Evolutionary conservation across 1,140 invertebrate species (phyloP).

Genomic region (Anoplophora glabripennis): DNA sequence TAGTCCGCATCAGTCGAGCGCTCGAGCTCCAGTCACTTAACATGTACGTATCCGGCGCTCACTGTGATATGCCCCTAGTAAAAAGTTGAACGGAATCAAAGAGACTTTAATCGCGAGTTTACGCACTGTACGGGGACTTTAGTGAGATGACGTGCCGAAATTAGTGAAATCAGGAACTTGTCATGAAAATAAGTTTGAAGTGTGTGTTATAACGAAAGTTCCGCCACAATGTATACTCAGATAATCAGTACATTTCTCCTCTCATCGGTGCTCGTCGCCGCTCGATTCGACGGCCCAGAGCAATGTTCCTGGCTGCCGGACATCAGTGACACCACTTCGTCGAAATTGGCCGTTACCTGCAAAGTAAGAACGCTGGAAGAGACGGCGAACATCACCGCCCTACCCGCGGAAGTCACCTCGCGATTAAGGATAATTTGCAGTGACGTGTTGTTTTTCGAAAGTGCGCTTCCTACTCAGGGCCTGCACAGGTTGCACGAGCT

Average conservation of each 20-base stretch:
- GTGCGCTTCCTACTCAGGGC: slow-evolving; percentile 65
- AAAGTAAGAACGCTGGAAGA: slow-evolving; percentile 67
- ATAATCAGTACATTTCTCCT: slow-evolving; percentile 23
- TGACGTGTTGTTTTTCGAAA: slow-evolving; percentile 76
- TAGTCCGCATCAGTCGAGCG: slow-evolving; percentile 14
- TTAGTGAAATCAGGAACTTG: no score
- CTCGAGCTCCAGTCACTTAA: slow-evolving; percentile 4
- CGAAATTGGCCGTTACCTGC: slow-evolving; percentile 58
- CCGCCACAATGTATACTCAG: slow-evolving; percentile 30
- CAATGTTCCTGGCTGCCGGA: slow-evolving; percentile 60
- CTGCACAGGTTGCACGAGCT: slow-evolving; percentile 72
- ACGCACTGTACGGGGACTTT: no score
- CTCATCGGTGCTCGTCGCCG: slow-evolving; percentile 5
- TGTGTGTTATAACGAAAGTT: neutral
- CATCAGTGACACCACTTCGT: slow-evolving; percentile 59
- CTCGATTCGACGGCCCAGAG: slow-evolving; percentile 40
- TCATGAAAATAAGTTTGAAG: no score
- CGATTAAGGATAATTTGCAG: slow-evolving; percentile 72
- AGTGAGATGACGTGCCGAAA: no score
- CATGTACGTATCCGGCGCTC: neutral
- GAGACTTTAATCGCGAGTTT: no score
- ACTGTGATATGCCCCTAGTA: slow-evolving; percentile 10
- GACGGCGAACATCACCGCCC: slow-evolving; percentile 56
- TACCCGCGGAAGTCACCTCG: slow-evolving; percentile 68
- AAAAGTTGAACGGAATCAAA: no score